Conservation (phyloP, 1,140 invertebrate genomes). For the Drosophila mayri region DNA sequence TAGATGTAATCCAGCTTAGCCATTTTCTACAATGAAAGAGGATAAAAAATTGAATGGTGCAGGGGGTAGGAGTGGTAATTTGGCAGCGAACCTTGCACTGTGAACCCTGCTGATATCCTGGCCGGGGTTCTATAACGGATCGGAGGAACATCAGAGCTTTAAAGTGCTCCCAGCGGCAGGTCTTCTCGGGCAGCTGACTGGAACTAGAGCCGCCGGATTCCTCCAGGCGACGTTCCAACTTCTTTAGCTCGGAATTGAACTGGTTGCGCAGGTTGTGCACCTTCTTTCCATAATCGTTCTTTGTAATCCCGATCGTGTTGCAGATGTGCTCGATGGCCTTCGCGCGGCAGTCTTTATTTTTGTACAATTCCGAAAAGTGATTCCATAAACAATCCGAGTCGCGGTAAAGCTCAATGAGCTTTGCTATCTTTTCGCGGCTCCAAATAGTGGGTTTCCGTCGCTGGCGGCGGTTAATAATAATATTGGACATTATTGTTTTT, state of each 20-base stretch:
- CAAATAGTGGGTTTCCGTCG: constrained; percentile 64
- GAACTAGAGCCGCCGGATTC: constrained; percentile 48
- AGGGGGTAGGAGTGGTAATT: not conserved
- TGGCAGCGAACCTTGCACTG: constrained; percentile 29
- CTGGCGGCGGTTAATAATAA: constrained; percentile 10
- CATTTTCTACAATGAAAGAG: constrained; percentile 31
- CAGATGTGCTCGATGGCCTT: constrained; percentile 74
- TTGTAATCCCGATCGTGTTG: constrained; percentile 57
- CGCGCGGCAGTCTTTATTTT: constrained; percentile 68
- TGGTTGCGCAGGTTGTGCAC: constrained; percentile 82
- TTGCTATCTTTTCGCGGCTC: constrained; percentile 73
- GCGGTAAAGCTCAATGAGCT: constrained; percentile 75
- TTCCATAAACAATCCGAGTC: constrained; percentile 81
- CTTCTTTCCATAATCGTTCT: constrained; percentile 78
- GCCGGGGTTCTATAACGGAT: constrained; percentile 71
- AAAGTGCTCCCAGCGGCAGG: constrained; percentile 77
- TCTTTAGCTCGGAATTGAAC: constrained; percentile 80
- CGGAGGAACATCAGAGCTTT: constrained; percentile 71
- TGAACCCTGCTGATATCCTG: constrained; percentile 58
- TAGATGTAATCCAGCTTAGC: constrained; percentile 33
- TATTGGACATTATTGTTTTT: constrained; percentile 1
- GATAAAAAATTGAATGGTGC: no score
- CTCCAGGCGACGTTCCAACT: constrained; percentile 66
- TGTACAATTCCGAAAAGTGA: constrained; percentile 69
- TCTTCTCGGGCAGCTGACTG: constrained; percentile 15